Percentiles rank a stretch among this genome's conserved stretches.
phyloP scores from a whole-genome alignment of 2,797 vertebrate genomes.

The Rhadinocentrus ornatus region DNA sequence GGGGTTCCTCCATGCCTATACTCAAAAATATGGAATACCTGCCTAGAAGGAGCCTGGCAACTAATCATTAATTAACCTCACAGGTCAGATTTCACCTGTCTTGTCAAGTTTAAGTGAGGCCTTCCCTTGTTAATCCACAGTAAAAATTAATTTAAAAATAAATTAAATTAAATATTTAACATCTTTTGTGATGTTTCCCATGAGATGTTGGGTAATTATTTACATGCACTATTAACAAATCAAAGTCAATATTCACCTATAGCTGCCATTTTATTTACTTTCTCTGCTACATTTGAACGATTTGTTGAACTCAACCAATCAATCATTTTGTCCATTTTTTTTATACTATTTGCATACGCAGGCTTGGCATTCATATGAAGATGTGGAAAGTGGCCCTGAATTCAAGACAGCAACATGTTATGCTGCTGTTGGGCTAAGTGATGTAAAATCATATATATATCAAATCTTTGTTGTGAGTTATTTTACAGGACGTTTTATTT shows the following conservation, averaged over 20 bases:
- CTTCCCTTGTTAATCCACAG: neutral
- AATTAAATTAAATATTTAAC: neutral
- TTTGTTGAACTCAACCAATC: neutral
- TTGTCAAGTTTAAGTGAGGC: neutral
- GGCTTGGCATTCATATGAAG: too few species aligned
- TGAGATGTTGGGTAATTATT: neutral
- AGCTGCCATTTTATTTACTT: neutral
- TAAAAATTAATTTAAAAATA: neutral
- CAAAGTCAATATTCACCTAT: neutral
- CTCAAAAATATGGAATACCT: too few species aligned
- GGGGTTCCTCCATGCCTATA: neutral
- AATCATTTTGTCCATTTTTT: neutral
- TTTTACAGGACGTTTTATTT: too few species aligned
- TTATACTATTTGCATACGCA: too few species aligned
- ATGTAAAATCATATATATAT: neutral
- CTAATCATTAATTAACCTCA: neutral
- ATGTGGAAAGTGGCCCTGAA: neutral
- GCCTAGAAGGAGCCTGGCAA: neutral
- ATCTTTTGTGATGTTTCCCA: neutral
- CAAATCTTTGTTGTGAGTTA: neutral
- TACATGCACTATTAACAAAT: neutral
- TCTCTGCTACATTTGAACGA: neutral
- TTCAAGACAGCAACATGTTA: neutral
- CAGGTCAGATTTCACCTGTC: neutral
- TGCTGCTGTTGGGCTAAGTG: neutral